Evolutionary conservation across 2,888 invertebrate species (phyloP), one percentile per base, ranked within the genome.

Genomic region (Tetrapedia diversipes): DNA sequence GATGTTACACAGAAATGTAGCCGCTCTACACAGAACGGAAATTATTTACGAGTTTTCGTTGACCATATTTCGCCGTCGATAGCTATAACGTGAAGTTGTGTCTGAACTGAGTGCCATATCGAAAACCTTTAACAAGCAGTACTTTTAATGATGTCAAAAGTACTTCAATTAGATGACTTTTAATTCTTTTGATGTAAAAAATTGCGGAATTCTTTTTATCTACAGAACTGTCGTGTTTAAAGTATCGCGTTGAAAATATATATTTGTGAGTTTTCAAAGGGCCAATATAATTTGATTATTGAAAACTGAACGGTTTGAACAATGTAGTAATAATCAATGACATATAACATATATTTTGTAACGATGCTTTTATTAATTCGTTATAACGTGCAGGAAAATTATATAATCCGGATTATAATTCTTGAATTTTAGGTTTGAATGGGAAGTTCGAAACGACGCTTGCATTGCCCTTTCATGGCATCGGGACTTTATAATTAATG

Each of bases 1-100:
- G 24, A 65, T 22, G 37, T 7, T 4, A 53, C 27, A n/a, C 39
- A 37, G 51, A 39, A n/a, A 51, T 65, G 57, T 57, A 41, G 2
- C 10, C 19, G 19, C 8, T 43, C 43, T 27, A 22, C 2, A 14
- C 16, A 22, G 27, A 29, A 37, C 11, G 43, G 45, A 51, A 51
- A 60, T n/a, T n/a, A n/a, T 51, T 51, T 67, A 19, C 14, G 39
- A 16, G 16, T 19, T 4, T 39, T 57, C 1, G 41, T n/a, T 8
- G 39, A n/a, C 24, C 4, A 4, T 6, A 6, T 19, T 27, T 39
- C 41, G n/a, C 41, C 24, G 37, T n/a, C 29, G 14, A 43, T 43
- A 32, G 22, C 14, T 4, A 22, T 10, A 24, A 10, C 6, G 14
- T 41, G 41, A 22, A 19, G 14, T 19, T 39, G 24, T 39, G 24